These are phyloP conservation scores for Phoebastria nigripes DNA, from an alignment of 2,797 vertebrate genomes.

Conservation along the genomic window DNA sequence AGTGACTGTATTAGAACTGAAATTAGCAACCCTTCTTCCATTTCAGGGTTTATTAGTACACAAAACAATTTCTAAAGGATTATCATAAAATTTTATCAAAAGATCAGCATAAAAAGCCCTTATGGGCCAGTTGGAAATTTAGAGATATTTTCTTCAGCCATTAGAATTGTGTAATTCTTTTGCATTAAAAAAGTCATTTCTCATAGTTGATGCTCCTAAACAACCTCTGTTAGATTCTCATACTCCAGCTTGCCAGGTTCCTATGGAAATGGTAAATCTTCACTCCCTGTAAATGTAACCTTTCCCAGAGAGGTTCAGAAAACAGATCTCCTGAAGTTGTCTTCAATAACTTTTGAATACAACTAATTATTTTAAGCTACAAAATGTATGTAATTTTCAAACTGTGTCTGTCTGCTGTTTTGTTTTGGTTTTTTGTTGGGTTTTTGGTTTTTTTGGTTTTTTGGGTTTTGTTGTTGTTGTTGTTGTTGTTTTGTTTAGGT, in stretches of 20 bases:
- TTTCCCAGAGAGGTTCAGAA: neutral
- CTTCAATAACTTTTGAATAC: neutral
- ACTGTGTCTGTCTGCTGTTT: neutral
- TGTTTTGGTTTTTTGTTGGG: neutral
- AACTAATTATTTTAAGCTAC: neutral
- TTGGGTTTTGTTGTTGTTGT: no score
- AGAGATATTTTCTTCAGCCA: neutral
- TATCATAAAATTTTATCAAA: neutral
- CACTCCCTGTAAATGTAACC: neutral
- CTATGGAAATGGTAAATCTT: neutral
- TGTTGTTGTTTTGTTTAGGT: neutral
- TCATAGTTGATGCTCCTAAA: neutral
- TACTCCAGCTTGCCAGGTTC: neutral
- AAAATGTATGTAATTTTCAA: neutral
- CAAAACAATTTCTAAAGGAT: neutral
- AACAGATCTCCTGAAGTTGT: neutral
- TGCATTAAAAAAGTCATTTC: neutral
- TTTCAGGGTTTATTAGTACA: neutral
- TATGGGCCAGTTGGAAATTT: neutral
- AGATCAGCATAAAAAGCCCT: neutral
- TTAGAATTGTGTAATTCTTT: neutral
- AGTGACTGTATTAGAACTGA: neutral
- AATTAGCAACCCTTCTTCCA: neutral
- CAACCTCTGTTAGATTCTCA: neutral
- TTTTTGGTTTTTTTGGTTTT: no score